A percentile compares a stretch with the other conserved stretches of the same genome.
phyloP scores from a whole-genome alignment of 2,888 invertebrate genomes.

The Epirrhoe alternata region DNA sequence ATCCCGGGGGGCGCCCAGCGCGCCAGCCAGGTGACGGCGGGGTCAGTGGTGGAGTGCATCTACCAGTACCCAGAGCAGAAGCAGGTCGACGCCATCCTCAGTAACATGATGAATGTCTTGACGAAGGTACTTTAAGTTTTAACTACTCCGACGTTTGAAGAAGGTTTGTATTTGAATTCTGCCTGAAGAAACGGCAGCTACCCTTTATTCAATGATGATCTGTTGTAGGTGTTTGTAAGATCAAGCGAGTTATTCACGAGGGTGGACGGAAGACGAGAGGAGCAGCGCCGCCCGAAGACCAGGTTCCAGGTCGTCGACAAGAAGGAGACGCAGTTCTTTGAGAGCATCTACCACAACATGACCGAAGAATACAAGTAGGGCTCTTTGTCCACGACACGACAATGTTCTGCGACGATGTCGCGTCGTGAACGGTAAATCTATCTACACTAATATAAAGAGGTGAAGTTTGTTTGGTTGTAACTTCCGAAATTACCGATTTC shows the following conservation, averaged over 20 bases:
- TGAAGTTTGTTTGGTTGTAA: no score
- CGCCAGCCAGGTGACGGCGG: slow-evolving; percentile 34
- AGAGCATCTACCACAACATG: slow-evolving; percentile 56
- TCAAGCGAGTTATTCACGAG: slow-evolving; percentile 39
- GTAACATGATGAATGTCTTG: slow-evolving; percentile 63
- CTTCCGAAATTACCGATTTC: no score
- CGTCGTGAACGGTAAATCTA: neutral
- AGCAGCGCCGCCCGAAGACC: slow-evolving; percentile 33
- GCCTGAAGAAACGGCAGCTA: no score
- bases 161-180: no score
- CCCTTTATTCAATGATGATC: slow-evolving; percentile 22
- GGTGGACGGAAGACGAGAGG: slow-evolving; percentile 15
- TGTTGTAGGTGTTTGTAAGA: slow-evolving; percentile 52
- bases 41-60: slow-evolving; percentile 47
- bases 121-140: slow-evolving; percentile 52
- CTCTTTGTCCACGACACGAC: neutral
- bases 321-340: slow-evolving; percentile 52
- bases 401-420: neutral
- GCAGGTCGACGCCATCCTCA: slow-evolving; percentile 55
- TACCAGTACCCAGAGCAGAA: slow-evolving; percentile 56
- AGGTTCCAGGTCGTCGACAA: slow-evolving; percentile 50
- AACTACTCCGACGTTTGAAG: no score
- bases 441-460: no score
- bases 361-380: slow-evolving; percentile 47
- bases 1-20: neutral